Evolutionary conservation across 2,797 vertebrate species (phyloP), one percentile per base, ranked within the genome.

Genomic region (Alouatta caraya): DNA sequence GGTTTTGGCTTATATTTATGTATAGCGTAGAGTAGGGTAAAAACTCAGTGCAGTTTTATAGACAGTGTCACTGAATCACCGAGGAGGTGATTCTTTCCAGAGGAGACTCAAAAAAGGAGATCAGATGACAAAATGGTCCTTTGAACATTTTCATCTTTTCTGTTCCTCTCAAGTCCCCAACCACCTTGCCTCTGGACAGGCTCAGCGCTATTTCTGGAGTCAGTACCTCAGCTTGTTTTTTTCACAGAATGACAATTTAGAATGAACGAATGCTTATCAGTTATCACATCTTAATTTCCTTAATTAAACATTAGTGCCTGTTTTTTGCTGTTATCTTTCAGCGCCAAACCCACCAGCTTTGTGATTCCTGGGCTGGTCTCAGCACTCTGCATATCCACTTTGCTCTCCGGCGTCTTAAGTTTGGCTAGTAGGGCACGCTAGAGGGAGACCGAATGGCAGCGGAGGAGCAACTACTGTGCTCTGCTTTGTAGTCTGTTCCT

Each of bases 121-220:
- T 98, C 92, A 95, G 97, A 98, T 96, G 98, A 97, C 97, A 86
- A 96, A 98, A 97, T 86, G 80, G 33, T 72, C 73, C 93, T 97
- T 95, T 97, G 92, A 97, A 96, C 55, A 26, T 98, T 97, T 98
- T 98, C 64, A 96, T 98, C 96, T 98, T 94, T 92, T 86, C 76
- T 79, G 52, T 78, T 52, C 22, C 86, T 97, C 96, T 95, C 93
- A 97, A 73, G 73, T 95, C 46, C 50, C 98, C 92, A 64, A 52
- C 8, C 19, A 0, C 94, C 83, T 37, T n/a, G 37, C 52, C 24
- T 79, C 86, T 64, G 93, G 94, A 97, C 96, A 72, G 14, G 61
- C 30, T 90, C 70, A 73, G 28, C 55, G 81, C 83, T 98, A 76
- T 92, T 96, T 98, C 90, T 97, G 96, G 90, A 96, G 52, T 90